Conservation (phyloP, 2,113 vertebrate species). For the Microtus pennsylvanicus region DNA sequence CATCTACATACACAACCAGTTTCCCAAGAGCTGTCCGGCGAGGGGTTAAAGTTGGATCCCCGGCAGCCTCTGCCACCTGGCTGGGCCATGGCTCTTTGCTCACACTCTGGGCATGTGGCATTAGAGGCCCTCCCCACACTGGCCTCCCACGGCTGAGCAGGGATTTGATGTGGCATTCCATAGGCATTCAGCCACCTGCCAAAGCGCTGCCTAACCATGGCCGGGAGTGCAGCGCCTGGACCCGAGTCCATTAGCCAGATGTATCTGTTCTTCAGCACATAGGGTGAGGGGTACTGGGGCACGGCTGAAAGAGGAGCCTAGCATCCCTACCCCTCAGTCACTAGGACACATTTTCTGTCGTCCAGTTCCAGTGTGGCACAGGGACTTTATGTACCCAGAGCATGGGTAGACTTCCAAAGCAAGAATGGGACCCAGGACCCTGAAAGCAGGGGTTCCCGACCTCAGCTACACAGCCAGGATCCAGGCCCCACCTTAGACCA, state of each 20-base stretch:
- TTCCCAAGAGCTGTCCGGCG: neutral
- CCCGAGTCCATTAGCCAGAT: neutral
- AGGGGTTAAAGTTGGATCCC: neutral
- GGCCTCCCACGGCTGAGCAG: neutral
- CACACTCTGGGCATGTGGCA: neutral
- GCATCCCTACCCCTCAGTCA: neutral
- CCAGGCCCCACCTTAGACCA: neutral
- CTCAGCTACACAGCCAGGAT: too few relatives aligned
- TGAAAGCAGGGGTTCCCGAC: neutral
- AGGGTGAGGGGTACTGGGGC: fast-evolving
- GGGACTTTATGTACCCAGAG: neutral
- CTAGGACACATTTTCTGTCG: neutral
- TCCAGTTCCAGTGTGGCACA: constrained; percentile 2
- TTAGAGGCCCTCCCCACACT: neutral
- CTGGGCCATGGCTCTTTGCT: neutral
- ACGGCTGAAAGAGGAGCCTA: neutral
- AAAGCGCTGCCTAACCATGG: neutral
- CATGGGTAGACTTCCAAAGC: neutral
- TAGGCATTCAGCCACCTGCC: constrained; percentile 3
- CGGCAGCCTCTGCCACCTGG: neutral
- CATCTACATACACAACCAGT: neutral
- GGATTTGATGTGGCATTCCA: constrained; percentile 19
- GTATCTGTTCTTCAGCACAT: neutral
- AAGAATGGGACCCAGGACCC: neutral
- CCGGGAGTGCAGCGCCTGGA: fast-evolving